Conservation (phyloP, 2,888 invertebrate species). For the Gerris lacustris region DNA sequence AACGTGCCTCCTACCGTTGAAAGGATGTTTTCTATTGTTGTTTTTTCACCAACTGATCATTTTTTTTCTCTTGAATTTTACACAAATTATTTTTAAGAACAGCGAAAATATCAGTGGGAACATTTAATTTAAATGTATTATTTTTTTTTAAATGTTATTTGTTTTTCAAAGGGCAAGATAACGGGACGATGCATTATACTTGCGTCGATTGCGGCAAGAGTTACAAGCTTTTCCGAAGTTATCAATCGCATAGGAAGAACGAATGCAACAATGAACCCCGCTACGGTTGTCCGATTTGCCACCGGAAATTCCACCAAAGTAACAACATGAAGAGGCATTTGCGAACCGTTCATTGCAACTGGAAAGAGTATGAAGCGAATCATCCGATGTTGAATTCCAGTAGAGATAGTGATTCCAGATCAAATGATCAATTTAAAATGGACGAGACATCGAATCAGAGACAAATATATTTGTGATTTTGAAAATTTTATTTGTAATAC, state of each 20-base stretch:
- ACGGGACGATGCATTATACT: neutral
- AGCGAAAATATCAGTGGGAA: too few species aligned
- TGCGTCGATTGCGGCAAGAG: neutral
- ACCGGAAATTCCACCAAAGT: neutral
- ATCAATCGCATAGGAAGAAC: neutral
- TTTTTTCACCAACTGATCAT: too few species aligned
- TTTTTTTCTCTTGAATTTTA: too few species aligned
- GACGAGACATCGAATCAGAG: too few species aligned
- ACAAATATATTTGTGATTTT: too few species aligned
- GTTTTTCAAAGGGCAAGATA: neutral
- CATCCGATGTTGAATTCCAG: too few species aligned
- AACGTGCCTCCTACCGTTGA: too few species aligned
- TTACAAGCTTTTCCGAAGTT: neutral
- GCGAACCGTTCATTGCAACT: neutral
- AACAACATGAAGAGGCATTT: slow-evolving; percentile 5
- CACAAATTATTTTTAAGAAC: too few species aligned
- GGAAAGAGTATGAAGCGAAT: neutral
- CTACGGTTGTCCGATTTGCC: neutral
- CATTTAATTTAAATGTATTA: too few species aligned
- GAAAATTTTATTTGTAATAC: too few species aligned
- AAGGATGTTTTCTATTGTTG: neutral
- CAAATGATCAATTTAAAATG: too few species aligned
- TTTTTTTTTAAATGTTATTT: neutral
- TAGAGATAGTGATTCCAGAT: too few species aligned
- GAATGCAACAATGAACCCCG: neutral